Conservation (phyloP, 2,888 invertebrate species). For the Ametastegia equiseti region DNA sequence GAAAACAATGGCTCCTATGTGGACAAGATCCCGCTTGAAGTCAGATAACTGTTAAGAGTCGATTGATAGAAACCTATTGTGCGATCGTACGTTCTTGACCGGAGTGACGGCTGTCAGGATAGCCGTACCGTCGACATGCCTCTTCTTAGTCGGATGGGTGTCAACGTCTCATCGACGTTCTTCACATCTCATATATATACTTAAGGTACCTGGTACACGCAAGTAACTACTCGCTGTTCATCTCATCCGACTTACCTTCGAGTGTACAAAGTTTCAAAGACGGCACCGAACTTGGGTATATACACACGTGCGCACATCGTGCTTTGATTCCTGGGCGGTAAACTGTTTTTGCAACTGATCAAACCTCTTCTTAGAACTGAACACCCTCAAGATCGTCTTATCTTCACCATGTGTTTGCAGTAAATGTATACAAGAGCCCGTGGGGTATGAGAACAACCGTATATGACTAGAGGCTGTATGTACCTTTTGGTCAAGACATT, state of each 20-base stretch:
- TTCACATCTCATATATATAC: constrained; percentile 15
- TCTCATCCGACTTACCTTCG: neutral
- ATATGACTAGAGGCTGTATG: neutral
- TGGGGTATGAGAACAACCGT: neutral
- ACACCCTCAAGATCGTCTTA: constrained; percentile 6
- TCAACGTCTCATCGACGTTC: constrained; percentile 46
- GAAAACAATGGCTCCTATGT: constrained; percentile 48
- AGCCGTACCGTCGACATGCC: constrained; percentile 27
- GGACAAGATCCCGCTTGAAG: constrained; percentile 25
- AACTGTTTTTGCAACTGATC: constrained; percentile 39
- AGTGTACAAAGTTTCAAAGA: neutral
- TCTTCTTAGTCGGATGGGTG: constrained; percentile 32
- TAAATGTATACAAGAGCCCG: neutral
- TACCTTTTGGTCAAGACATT: constrained; percentile 21
- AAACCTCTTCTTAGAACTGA: constrained; percentile 30
- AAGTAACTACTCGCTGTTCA: neutral
- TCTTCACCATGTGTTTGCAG: constrained; percentile 2
- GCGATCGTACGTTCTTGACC: constrained; percentile 33
- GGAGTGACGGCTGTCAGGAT: constrained; percentile 42
- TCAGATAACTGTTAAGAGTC: constrained; percentile 44
- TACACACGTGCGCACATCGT: neutral
- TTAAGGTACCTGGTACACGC: too few relatives aligned
- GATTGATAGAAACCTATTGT: constrained; percentile 48
- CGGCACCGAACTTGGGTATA: neutral
- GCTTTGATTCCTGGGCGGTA: constrained; percentile 11